phyloP scores from a whole-genome alignment of 1,140 invertebrate species.

The Drosophila asahinai region DNA sequence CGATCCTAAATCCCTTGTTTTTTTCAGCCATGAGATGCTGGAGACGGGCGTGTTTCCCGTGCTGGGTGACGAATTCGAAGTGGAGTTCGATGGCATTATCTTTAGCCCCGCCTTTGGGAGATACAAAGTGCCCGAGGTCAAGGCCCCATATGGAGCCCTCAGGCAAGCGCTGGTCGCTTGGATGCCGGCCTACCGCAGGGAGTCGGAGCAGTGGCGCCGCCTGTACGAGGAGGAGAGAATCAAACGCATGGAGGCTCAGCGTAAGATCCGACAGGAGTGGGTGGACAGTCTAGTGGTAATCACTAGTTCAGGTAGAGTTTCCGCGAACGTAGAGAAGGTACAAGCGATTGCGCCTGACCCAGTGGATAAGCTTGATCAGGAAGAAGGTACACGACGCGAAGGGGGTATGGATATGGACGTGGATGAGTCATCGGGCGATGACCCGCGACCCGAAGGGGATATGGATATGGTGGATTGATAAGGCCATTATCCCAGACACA shows the following conservation, averaged over 20 bases:
- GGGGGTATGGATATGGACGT: too few relatives aligned
- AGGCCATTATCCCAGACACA: too few relatives aligned
- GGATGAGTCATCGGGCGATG: too few relatives aligned
- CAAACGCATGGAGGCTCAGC: rapidly evolving
- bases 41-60: constrained; percentile 29
- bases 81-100: constrained; percentile 36
- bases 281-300: too few relatives aligned
- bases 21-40: constrained; percentile 46
- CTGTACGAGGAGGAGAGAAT: not conserved
- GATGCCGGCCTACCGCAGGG: constrained; percentile 21
- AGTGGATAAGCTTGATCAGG: too few relatives aligned
- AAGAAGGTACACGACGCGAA: too few relatives aligned
- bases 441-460: too few relatives aligned
- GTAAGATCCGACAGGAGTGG: not conserved
- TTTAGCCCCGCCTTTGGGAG: constrained; percentile 13
- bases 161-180: constrained; percentile 28
- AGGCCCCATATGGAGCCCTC: constrained; percentile 4
- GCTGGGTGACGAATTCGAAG: constrained; percentile 24
- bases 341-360: too few relatives aligned
- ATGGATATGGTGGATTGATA: too few relatives aligned
- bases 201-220: not conserved
- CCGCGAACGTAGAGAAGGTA: too few relatives aligned
- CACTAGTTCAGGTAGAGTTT: too few relatives aligned
- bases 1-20: too few relatives aligned
- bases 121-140: constrained; percentile 11